A percentile compares a stretch with the other conserved stretches of the same genome.
Evolutionary conservation across 2,797 vertebrate genomes (phyloP).

Genomic region (Cynodonichthys magdalenae): DNA sequence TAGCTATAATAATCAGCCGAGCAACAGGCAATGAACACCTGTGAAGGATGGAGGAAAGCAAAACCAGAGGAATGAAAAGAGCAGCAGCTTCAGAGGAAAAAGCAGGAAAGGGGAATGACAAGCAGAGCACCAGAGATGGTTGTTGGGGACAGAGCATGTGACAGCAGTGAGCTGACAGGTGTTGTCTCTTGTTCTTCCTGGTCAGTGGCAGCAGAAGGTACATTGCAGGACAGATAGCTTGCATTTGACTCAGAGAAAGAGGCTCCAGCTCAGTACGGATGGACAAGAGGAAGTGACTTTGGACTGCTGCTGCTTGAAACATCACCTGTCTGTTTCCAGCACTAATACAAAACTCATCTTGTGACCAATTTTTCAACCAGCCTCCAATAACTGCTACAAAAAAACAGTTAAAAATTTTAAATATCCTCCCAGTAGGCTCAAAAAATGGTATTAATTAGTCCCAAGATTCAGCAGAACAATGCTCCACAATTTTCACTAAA

Average conservation of each 20-base stretch:
- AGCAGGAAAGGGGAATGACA: conserved; percentile 3
- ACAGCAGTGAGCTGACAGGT: conserved; percentile 11
- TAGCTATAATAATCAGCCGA: background rate
- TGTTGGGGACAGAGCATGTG: conserved; percentile 14
- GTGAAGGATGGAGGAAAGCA: background rate
- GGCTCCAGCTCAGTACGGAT: background rate
- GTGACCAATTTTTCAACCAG: background rate
- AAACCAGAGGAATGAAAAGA: background rate
- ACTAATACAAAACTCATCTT: background rate
- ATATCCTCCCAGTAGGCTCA: too few relatives aligned
- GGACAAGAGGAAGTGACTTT: background rate
- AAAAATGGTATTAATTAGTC: background rate
- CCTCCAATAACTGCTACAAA: background rate
- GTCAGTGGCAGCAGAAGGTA: conserved; percentile 7
- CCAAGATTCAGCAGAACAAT: background rate
- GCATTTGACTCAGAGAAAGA: background rate
- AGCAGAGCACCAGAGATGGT: conserved; percentile 1
- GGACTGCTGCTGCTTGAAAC: background rate
- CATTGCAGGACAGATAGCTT: conserved; percentile 1
- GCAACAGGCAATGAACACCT: background rate
- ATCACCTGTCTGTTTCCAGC: background rate
- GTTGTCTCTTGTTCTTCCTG: background rate
- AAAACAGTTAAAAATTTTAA: too few relatives aligned
- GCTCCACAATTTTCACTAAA: background rate
- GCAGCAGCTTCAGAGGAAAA: background rate